These are phyloP conservation scores for Peromyscus leucopus DNA, from an alignment of 2,113 vertebrate genomes.

Conservation along the genomic window DNA sequence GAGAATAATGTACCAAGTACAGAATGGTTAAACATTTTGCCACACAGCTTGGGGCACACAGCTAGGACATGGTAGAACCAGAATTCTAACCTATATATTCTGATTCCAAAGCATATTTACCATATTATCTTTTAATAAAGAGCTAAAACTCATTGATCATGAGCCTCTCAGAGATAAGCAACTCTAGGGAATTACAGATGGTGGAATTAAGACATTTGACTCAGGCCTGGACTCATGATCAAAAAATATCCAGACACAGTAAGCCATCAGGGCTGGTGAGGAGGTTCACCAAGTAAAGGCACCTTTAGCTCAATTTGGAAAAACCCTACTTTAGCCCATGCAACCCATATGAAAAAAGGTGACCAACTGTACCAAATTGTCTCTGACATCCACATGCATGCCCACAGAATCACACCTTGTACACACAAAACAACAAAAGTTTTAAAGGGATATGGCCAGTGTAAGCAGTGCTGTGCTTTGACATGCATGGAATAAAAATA, in stretches of 20 bases:
- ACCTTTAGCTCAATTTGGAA: not conserved
- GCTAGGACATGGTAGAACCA: not conserved
- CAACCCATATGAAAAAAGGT: not conserved
- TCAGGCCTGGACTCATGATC: not conserved
- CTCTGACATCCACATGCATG: not conserved
- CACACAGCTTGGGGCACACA: not conserved
- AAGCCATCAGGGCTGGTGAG: not conserved
- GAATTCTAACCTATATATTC: not conserved
- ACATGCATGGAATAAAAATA: not conserved
- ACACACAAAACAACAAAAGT: not conserved
- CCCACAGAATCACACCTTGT: not conserved
- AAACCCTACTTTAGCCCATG: not conserved
- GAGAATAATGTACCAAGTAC: not conserved
- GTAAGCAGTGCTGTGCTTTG: not conserved
- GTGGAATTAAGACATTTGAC: constrained; percentile 4
- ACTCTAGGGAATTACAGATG: not conserved
- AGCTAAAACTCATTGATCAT: not conserved
- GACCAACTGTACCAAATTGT: not conserved
- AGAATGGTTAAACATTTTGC: not conserved
- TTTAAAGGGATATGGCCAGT: not conserved
- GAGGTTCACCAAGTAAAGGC: too few species aligned
- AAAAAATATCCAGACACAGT: not conserved
- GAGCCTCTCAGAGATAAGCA: not conserved
- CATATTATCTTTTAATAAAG: constrained; percentile 9
- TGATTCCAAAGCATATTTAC: not conserved